Conservation (phyloP, 2,888 invertebrate genomes). For the Rhodophaea formosa region DNA sequence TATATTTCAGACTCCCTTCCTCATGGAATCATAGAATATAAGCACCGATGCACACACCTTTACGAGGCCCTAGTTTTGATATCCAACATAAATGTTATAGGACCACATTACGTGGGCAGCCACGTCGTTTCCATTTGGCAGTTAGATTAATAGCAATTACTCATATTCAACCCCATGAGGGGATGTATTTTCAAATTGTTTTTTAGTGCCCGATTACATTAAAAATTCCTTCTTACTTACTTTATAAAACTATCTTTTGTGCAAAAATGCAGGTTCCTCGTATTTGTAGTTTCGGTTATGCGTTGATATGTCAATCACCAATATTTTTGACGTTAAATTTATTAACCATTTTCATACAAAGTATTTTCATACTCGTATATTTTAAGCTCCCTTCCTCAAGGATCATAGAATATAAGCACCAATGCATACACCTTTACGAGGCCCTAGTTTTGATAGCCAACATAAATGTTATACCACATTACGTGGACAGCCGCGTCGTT, state of each 20-base stretch:
- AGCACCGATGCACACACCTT: neutral
- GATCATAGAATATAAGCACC: neutral
- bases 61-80: constrained; percentile 4
- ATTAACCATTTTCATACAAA: neutral
- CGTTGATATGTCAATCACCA: no score
- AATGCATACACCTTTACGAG: constrained; percentile 5
- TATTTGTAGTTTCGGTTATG: no score
- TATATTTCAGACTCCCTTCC: no score
- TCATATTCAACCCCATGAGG: no score
- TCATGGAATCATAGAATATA: neutral
- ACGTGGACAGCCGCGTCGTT: constrained; percentile 24
- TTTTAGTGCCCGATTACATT: no score
- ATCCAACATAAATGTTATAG: constrained; percentile 11
- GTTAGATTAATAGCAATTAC: constrained; percentile 52
- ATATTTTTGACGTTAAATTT: no score
- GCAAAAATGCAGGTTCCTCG: no score
- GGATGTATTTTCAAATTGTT: no score
- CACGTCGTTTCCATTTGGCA: constrained; percentile 47
- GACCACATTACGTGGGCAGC: neutral
- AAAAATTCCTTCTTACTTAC: no score
- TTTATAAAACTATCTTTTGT: no score
- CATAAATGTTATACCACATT: constrained; percentile 10
- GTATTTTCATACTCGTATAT: no score
- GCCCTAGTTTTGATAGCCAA: constrained; percentile 3
- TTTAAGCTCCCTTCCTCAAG: no score